phyloP scores from a whole-genome alignment of 2,113 vertebrate genomes.

The Bufo gargarizans region DNA sequence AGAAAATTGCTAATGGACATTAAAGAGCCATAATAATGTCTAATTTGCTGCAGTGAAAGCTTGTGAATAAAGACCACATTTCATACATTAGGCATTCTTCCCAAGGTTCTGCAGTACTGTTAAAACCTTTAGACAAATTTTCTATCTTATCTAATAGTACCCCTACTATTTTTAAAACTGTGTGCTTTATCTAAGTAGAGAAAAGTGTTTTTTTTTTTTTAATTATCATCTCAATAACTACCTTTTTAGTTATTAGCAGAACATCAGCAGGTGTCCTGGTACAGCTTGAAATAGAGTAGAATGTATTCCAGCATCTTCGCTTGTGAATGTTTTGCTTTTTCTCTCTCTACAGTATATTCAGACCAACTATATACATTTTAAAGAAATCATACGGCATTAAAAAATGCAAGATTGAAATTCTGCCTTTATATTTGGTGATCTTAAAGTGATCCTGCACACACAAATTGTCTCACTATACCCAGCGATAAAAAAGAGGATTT shows the following conservation, averaged over 20 bases:
- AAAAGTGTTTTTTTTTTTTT: not conserved
- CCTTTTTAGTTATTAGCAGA: not conserved
- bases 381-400: not conserved
- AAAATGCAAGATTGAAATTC: not conserved
- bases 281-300: constrained; percentile 11
- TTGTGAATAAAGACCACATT: constrained; percentile 21
- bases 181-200: constrained; percentile 21
- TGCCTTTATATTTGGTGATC: too few species aligned
- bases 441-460: too few species aligned
- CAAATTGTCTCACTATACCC: too few species aligned
- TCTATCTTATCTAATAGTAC: not conserved
- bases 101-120: constrained; percentile 3
- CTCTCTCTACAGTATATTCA: not conserved
- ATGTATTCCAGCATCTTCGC: not conserved
- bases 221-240: constrained; percentile 31
- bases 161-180: not conserved
- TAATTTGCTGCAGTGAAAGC: constrained; percentile 22
- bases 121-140: constrained; percentile 5
- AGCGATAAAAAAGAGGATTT: too few species aligned
- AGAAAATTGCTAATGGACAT: constrained; percentile 21
- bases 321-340: not conserved
- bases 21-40: constrained; percentile 25
- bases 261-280: constrained; percentile 4
- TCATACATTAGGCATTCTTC: constrained; percentile 17
- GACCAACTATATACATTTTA: not conserved